Percentiles rank a stretch among this genome's conserved stretches.
These are phyloP conservation scores for Chrysopa pallens DNA, from an alignment of 1,140 invertebrate species.

Conservation along the genomic window DNA sequence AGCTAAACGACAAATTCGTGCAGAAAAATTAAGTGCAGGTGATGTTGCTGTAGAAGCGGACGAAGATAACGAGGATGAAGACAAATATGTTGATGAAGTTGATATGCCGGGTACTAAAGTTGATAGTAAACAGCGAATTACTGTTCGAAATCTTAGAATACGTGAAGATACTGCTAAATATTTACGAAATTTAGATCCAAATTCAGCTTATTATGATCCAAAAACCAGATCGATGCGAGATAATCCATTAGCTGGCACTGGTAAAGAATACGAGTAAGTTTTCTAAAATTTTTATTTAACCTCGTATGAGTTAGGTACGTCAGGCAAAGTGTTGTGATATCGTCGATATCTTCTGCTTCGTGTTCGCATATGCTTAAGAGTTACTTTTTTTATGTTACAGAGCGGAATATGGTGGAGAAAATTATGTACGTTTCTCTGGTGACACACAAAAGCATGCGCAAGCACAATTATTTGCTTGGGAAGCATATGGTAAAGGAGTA, in stretches of 20 bases:
- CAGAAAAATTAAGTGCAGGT: conserved; percentile 58
- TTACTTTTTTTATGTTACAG: conserved; percentile 25
- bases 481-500: conserved; percentile 81
- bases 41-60: conserved; percentile 28
- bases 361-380: no score
- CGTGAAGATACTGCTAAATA: conserved; percentile 99
- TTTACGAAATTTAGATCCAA: conserved; percentile 87
- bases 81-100: conserved; percentile 90
- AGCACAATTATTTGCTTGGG: conserved; percentile 96
- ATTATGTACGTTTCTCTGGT: conserved; percentile 85
- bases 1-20: conserved; percentile 69
- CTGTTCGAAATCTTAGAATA: conserved; percentile 92
- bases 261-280: conserved; percentile 47
- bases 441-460: conserved; percentile 81
- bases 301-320: no score
- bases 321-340: no score
- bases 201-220: conserved; percentile 97
- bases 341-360: no score
- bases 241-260: conserved; percentile 63
- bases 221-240: conserved; percentile 98
- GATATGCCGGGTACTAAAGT: conserved; percentile 99
- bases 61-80: conserved; percentile 72
- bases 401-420: conserved; percentile 85
- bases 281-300: background rate
- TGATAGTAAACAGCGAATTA: conserved; percentile 96